Evolutionary conservation across 2,888 invertebrate species (phyloP).

Genomic region (Helicoverpa assulta): DNA sequence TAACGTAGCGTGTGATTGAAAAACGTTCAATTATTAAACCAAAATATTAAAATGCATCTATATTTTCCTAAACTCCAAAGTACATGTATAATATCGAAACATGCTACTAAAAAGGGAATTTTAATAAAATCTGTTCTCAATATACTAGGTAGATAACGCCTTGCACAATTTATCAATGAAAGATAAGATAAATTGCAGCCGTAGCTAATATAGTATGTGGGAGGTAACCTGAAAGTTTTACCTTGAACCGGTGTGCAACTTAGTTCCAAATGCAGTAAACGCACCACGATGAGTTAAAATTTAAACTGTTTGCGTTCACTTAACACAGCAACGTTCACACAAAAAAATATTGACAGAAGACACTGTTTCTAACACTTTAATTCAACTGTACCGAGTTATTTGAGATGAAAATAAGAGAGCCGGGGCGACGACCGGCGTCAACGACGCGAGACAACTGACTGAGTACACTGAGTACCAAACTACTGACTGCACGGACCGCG

Average conservation of each 20-base stretch:
- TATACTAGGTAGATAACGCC: not conserved
- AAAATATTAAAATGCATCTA: constrained; percentile 16
- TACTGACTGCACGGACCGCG: constrained; percentile 41
- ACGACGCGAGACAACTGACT: constrained; percentile 79
- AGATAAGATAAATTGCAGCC: constrained; percentile 57
- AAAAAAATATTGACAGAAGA: constrained; percentile 36
- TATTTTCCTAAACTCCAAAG: constrained; percentile 7
- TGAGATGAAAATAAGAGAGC: constrained; percentile 53
- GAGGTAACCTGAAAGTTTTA: constrained; percentile 61
- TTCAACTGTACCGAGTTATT: constrained; percentile 47
- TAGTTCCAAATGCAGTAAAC: constrained; percentile 56
- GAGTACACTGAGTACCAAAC: constrained; percentile 41
- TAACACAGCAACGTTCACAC: constrained; percentile 61
- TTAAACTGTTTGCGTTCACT: constrained; percentile 59
- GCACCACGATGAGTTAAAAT: constrained; percentile 45
- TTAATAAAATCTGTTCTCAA: constrained; percentile 14
- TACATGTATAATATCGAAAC: not conserved
- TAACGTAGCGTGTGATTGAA: constrained; percentile 69
- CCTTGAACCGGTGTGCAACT: constrained; percentile 67
- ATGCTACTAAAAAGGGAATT: not conserved
- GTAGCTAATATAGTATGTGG: constrained; percentile 51
- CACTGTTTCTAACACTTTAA: constrained; percentile 68
- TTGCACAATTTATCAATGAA: constrained; percentile 42
- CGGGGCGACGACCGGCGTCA: constrained; percentile 70
- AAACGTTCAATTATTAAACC: constrained; percentile 32